phyloP scores from a whole-genome alignment of 2,888 invertebrate species.

The Eurois occulta region DNA sequence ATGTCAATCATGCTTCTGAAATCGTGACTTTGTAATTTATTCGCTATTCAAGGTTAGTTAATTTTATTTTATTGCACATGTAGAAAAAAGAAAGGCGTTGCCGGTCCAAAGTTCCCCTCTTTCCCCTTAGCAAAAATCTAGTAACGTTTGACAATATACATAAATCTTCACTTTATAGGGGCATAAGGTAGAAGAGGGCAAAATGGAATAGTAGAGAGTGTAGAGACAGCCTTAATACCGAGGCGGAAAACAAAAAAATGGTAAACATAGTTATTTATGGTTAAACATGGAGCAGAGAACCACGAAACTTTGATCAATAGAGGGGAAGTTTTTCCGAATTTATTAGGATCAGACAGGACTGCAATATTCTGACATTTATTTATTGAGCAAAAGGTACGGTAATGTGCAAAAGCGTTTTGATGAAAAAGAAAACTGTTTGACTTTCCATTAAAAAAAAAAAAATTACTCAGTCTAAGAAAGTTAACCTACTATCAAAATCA shows the following conservation, averaged over 20 bases:
- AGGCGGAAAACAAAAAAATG: slow-evolving; percentile 17
- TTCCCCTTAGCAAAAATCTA: slow-evolving; percentile 33
- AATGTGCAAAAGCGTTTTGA: background rate
- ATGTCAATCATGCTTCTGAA: slow-evolving; percentile 49
- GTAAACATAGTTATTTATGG: slow-evolving; percentile 21
- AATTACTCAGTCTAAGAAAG: background rate
- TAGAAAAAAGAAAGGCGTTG: slow-evolving; percentile 44
- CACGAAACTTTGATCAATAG: slow-evolving; percentile 11
- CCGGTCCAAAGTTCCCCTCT: slow-evolving; percentile 15
- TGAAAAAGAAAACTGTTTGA: background rate
- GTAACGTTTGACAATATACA: slow-evolving; percentile 46
- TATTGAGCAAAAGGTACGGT: background rate
- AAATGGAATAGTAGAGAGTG: slow-evolving; percentile 40
- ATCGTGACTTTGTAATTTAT: slow-evolving; percentile 51
- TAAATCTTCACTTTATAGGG: slow-evolving; percentile 46
- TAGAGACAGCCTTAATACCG: slow-evolving; percentile 1
- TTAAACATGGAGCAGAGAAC: background rate
- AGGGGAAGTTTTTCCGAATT: slow-evolving; percentile 9
- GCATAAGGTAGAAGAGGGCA: slow-evolving; percentile 35
- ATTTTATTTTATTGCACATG: slow-evolving; percentile 32
- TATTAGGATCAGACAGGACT: slow-evolving; percentile 10
- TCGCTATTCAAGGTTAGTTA: slow-evolving; percentile 45
- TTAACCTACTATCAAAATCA: slow-evolving; percentile 1
- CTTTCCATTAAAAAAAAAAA: background rate
- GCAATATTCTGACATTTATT: background rate